These are phyloP conservation scores for Odontophorus gujanensis DNA, from an alignment of 2,113 vertebrate genomes.

Conservation along the genomic window DNA sequence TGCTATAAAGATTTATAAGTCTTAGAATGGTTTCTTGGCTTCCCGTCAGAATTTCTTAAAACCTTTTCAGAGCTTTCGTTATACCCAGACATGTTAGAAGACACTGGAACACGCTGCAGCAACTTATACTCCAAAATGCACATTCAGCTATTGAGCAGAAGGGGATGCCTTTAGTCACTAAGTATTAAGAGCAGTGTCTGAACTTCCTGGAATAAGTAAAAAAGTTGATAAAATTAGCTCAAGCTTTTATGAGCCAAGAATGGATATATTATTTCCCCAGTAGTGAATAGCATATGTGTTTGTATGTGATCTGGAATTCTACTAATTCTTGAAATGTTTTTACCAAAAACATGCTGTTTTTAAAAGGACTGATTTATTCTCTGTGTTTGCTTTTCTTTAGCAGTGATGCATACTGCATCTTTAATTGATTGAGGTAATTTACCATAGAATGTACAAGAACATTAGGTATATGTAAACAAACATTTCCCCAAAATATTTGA, in stretches of 20 bases:
- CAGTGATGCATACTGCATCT: neutral
- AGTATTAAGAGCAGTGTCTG: neutral
- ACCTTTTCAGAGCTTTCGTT: neutral
- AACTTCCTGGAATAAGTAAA: neutral
- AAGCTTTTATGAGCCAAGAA: neutral
- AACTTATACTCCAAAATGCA: neutral
- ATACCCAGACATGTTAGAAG: neutral
- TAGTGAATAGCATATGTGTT: neutral
- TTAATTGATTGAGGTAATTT: neutral
- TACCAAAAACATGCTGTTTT: neutral
- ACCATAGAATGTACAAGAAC: neutral
- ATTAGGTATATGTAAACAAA: neutral
- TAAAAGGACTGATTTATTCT: neutral
- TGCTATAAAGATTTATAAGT: neutral
- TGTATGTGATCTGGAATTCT: neutral
- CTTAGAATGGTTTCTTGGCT: neutral
- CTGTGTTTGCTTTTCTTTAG: neutral
- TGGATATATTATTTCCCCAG: constrained; percentile 9
- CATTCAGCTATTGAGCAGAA: neutral
- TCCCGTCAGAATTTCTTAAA: neutral
- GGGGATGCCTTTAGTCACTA: neutral
- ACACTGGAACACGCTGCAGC: neutral
- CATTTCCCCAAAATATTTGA: neutral
- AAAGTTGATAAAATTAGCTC: neutral
- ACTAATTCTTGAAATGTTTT: constrained; percentile 23